phyloP scores from a whole-genome alignment of 2,888 invertebrate species.

The Corbicula japonica region DNA sequence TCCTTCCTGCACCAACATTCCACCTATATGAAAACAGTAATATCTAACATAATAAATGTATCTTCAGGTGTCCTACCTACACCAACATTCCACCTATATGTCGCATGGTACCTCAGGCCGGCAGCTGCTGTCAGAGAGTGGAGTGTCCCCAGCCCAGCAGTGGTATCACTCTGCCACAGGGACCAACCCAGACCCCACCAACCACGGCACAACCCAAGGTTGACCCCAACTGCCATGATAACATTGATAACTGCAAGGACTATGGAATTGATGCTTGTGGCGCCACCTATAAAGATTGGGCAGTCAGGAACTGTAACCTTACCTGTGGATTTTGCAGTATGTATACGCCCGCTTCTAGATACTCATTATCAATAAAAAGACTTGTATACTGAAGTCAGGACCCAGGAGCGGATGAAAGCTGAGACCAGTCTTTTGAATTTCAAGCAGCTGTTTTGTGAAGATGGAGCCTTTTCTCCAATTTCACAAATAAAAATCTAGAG shows the following conservation, averaged over 20 bases:
- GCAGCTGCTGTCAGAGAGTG: conserved; percentile 67
- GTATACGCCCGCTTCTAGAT: too few relatives aligned
- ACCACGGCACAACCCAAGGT: conserved; percentile 49
- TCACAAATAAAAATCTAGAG: too few relatives aligned
- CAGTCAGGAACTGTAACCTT: conserved; percentile 69
- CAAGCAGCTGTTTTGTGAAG: too few relatives aligned
- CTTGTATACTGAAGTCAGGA: too few relatives aligned
- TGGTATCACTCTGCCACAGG: conserved; percentile 52
- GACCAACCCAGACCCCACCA: conserved; percentile 52
- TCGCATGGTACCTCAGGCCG: conserved; percentile 53
- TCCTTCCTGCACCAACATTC: too few relatives aligned
- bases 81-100: conserved; percentile 69
- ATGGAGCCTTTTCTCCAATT: too few relatives aligned
- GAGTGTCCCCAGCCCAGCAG: conserved; percentile 43
- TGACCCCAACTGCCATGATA: conserved; percentile 63
- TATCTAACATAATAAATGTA: too few relatives aligned
- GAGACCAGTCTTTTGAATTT: too few relatives aligned
- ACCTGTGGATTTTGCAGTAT: conserved; percentile 74
- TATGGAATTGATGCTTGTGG: conserved; percentile 69
- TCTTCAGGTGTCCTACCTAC: conserved; percentile 36
- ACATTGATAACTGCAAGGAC: conserved; percentile 66
- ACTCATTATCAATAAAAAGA: too few relatives aligned
- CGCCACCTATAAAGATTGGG: conserved; percentile 71
- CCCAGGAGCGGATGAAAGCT: too few relatives aligned
- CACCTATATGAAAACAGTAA: too few relatives aligned